A percentile compares a stretch with the other conserved stretches of the same genome.
phyloP scores from a whole-genome alignment of 2,113 vertebrate species.

The Syngnathus typhle region DNA sequence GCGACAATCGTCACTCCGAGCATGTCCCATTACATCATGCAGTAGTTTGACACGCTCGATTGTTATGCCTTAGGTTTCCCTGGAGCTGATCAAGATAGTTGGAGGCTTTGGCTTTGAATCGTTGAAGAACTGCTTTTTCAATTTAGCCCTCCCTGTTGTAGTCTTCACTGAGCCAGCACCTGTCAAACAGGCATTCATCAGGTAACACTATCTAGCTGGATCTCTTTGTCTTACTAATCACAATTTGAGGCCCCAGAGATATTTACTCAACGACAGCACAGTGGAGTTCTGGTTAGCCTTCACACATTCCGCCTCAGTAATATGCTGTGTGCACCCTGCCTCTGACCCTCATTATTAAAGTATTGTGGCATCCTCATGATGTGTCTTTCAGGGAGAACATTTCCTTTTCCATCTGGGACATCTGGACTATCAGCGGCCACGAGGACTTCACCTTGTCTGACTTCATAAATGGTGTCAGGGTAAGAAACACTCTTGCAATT shows the following conservation, averaged over 20 bases:
- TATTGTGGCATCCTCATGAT: background rate
- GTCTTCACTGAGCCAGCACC: conserved; percentile 88
- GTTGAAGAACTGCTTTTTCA: conserved; percentile 96
- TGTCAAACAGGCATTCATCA: conserved; percentile 86
- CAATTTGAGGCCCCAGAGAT: too few relatives aligned
- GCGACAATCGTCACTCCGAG: too few relatives aligned
- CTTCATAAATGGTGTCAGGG: conserved; percentile 92
- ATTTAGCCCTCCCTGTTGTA: conserved; percentile 92
- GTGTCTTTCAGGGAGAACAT: conserved; percentile 80
- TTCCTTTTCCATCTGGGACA: conserved; percentile 97
- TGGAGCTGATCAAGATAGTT: conserved; percentile 90
- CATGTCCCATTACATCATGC: too few relatives aligned
- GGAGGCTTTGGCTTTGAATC: conserved; percentile 81
- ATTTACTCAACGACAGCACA: too few relatives aligned
- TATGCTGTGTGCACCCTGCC: background rate
- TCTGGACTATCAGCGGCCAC: conserved; percentile 87
- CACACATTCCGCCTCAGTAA: too few relatives aligned
- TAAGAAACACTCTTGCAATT: conserved; percentile 56
- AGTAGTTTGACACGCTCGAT: background rate
- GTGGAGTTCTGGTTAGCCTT: too few relatives aligned
- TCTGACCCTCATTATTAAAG: background rate
- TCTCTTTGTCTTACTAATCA: background rate
- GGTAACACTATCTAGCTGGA: conserved; percentile 61
- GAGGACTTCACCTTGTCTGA: conserved; percentile 93
- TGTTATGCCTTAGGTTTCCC: conserved; percentile 75